Evolutionary conservation across 2,113 vertebrate species (phyloP), one percentile per base, ranked within the genome.

Genomic region (Pleuronectes platessa): DNA sequence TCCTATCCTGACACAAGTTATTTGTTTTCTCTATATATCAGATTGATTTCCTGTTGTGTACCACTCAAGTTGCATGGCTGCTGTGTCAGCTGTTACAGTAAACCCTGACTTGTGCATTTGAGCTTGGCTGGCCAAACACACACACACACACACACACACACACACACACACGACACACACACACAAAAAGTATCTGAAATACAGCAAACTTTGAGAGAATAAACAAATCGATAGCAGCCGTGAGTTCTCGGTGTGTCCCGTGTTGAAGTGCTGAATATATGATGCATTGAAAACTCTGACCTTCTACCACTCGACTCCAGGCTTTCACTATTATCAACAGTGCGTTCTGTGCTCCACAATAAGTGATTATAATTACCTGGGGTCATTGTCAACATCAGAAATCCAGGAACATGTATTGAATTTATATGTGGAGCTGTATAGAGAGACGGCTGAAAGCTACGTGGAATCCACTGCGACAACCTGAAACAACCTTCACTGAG

Each of bases 31-130:
- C 72, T 82, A 59, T 70, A 14, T 76, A 76, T 71, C 66, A 82
- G 71, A 86, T 86, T 66, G 78, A 88, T 91, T 91, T 90, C 67
- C 85, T 78, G 55, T 84, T 81, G 71, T 79, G 81, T 71, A 66
- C 60, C 68, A 61, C 68, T 82, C 20, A 68, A 77, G 83, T 78
- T 77, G 79, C 55, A 67, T 40, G 72, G 64, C 70, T 85, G 61
- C 68, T 86, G 76, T 59, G 81, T 92, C 88, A 82, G 88, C 81
- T 65, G 42, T 77, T 83, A 87, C 69, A 64, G 60, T 77, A 76
- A 84, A 77, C 60, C 74, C 82, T 88, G 81, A 85, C 83, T 68
- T 62, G 65, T 77, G 71, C 78, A 73, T 80, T 87, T 80, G 68
- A 80, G 81, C 51, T 82, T 61, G 71, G 70, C 69, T 42, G 68